Evolutionary conservation across 2,888 invertebrate genomes (phyloP), one percentile per base, ranked within the genome.

Genomic region (Drosophila eohydei): DNA sequence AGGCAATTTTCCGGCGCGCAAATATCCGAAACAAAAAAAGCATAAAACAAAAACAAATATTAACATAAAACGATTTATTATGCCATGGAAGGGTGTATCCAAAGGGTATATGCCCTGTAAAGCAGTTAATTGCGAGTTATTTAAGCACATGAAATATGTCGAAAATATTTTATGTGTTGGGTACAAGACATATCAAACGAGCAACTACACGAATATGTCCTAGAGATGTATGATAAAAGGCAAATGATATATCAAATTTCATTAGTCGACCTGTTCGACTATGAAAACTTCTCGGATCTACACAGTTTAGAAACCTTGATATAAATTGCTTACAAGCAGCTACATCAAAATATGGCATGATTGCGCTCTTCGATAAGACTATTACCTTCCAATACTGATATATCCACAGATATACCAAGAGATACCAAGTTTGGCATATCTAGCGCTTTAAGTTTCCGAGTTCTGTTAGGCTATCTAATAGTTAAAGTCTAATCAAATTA

Each of bases 1-100:
- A 62, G 64, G 68, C 73, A 66, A 72, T 72, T 81, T 81, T 70
- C 64, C 67, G 44, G 59, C 34, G 7, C 48, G 44, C 62, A 65
- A 74, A 62, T 71, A 58, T 77, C 54, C 51, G 11, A 16, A 32
- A 9, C 0, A 11, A 16, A 50, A 32, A n/a, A 30, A 30, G 26
- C 21, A 2, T 26, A 7, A 6, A 8, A 9, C 34, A n/a, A 28
- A 14, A 30, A 28, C 43, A 51, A 63, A 74, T 73, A 74, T 66
- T 61, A 63, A 68, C 62, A 67, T 41, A 58, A 60, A 55, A 40
- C 40, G 40, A 54, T 54, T 54, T 40, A 36, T 30, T 26, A 26
- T 11, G 32, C 14, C 9, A 4, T 12, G 28, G 28, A 16, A 34
- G 12, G 36, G 8, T 16, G 5, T 41, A 16, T n/a, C 5, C 21